Conservation (phyloP, 2,888 invertebrate genomes). For the Nematopogon swammerdamellus region DNA sequence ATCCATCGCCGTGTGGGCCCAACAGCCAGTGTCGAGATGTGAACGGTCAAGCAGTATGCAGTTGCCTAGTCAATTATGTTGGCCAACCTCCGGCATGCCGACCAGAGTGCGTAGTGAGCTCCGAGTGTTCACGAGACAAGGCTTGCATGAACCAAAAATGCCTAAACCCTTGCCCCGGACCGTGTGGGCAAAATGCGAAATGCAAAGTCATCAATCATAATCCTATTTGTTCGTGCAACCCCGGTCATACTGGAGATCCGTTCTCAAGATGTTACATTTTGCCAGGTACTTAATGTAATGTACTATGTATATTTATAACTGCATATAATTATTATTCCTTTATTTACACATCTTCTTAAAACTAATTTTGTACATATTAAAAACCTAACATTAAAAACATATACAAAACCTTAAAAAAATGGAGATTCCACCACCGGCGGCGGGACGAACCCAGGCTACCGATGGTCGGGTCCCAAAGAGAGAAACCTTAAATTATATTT, state of each 20-base stretch:
- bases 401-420: too few species aligned
- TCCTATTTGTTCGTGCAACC: constrained; percentile 65
- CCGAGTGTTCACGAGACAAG: constrained; percentile 60
- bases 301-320: constrained; percentile 11
- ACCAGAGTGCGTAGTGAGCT: constrained; percentile 65
- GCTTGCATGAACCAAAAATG: constrained; percentile 70
- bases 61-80: constrained; percentile 64
- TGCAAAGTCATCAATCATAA: constrained; percentile 71
- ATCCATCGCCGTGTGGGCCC: constrained; percentile 60
- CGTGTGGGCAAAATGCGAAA: constrained; percentile 67
- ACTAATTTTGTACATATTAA: neutral
- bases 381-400: too few species aligned
- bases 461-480: too few species aligned
- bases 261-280: constrained; percentile 62
- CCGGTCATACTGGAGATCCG: constrained; percentile 61
- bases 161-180: constrained; percentile 66
- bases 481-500: too few species aligned
- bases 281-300: too few species aligned
- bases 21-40: constrained; percentile 59
- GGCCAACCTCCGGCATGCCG: constrained; percentile 68
- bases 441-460: too few species aligned
- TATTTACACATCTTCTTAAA: too few species aligned
- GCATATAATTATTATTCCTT: too few species aligned
- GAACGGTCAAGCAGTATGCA: constrained; percentile 63
- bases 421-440: too few species aligned